phyloP scores from a whole-genome alignment of 2,888 invertebrate species.

The Noctua pronuba region DNA sequence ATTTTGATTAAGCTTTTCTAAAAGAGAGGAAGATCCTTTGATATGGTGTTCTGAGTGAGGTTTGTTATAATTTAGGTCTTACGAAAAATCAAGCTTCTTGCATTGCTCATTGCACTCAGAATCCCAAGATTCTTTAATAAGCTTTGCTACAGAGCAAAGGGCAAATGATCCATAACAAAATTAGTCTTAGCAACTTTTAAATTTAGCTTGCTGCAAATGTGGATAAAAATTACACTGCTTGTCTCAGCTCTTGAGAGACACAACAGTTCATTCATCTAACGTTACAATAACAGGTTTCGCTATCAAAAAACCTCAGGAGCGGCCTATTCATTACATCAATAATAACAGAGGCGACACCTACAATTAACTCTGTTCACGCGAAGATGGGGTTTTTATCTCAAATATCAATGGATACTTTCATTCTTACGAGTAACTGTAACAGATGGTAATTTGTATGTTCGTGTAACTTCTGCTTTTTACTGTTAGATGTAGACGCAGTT shows the following conservation, averaged over 20 bases:
- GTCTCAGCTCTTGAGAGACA: background rate
- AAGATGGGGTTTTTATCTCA: conserved; percentile 43
- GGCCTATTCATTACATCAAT: conserved; percentile 44
- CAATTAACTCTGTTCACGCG: conserved; percentile 42
- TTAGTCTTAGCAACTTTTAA: background rate
- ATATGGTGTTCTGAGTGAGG: background rate
- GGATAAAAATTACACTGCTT: background rate
- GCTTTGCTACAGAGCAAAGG: background rate
- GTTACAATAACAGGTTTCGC: conserved; percentile 56
- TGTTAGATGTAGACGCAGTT: conserved; percentile 1
- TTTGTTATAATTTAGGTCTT: background rate
- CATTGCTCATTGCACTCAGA: background rate
- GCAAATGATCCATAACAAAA: background rate
- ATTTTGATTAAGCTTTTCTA: background rate
- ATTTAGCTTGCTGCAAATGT: background rate
- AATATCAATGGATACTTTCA: conserved; percentile 63
- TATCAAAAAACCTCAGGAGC: conserved; percentile 51
- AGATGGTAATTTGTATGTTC: conserved; percentile 28
- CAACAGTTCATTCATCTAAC: conserved; percentile 52
- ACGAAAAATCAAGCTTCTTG: background rate
- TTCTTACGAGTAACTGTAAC: conserved; percentile 51
- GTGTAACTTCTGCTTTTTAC: conserved; percentile 40
- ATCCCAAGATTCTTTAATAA: too few relatives aligned
- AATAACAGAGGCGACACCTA: conserved; percentile 44
- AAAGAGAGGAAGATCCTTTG: background rate